Conservation (phyloP, 2,113 vertebrate species). For the Smithornis capensis region DNA sequence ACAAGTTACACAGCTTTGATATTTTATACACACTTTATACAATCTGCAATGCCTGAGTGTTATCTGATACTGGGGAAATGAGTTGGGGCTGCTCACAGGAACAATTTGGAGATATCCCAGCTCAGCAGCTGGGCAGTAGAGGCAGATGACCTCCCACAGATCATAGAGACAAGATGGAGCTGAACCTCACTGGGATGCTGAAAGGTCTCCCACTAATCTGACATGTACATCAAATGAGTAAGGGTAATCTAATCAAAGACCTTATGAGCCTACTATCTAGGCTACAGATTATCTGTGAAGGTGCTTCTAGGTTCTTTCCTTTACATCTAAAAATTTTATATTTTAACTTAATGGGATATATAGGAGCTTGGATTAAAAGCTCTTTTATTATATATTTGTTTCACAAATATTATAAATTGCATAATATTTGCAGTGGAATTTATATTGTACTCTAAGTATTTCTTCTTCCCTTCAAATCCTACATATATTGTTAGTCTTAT, state of each 20-base stretch:
- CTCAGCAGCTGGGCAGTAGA: not conserved
- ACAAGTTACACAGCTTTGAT: not conserved
- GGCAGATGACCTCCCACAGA: not conserved
- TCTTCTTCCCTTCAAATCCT: not conserved
- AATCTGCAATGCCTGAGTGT: not conserved
- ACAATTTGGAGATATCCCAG: not conserved
- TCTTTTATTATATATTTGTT: not conserved
- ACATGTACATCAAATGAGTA: not conserved
- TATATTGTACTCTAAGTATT: not conserved
- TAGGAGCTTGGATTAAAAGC: not conserved
- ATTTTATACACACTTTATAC: not conserved
- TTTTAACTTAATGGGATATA: not conserved
- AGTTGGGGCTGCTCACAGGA: not conserved
- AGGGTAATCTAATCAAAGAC: not conserved
- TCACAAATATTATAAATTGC: not conserved
- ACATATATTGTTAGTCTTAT: not conserved
- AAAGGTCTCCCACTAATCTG: not conserved
- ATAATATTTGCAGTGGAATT: not conserved
- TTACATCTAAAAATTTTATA: not conserved
- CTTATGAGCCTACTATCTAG: not conserved
- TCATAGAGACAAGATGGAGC: not conserved
- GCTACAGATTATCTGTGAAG: not conserved
- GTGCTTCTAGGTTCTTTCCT: not conserved
- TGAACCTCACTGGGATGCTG: not conserved
- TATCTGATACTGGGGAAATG: not conserved